phyloP scores from a whole-genome alignment of 30 jellyfish, hydroid and myxozoan genomes.

The Turritopsis rubra region DNA sequence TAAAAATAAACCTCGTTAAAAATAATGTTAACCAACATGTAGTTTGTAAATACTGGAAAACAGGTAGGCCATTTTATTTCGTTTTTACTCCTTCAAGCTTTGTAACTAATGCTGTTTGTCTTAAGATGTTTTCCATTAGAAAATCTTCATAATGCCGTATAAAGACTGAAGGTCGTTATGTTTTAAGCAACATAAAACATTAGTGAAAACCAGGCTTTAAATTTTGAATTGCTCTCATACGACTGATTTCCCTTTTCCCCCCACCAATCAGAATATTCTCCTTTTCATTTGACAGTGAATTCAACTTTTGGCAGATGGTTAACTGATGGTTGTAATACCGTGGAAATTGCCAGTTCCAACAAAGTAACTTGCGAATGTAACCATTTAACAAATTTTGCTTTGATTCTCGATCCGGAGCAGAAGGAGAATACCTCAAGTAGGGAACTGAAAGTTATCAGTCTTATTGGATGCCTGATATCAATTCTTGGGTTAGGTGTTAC shows the following conservation, averaged over 20 bases:
- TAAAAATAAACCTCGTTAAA: background rate
- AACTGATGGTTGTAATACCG: background rate
- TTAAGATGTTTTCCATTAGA: no score
- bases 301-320: background rate
- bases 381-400: constrained; percentile 7
- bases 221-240: no score
- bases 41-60: background rate
- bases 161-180: no score
- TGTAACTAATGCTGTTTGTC: background rate
- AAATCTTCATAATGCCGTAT: no score
- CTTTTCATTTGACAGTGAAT: background rate
- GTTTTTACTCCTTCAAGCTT: background rate
- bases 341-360: background rate
- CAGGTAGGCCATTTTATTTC: background rate
- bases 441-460: background rate
- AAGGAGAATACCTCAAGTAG: background rate
- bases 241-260: no score
- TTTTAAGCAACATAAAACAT: no score
- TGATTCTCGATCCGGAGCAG: constrained; percentile 2
- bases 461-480: background rate
- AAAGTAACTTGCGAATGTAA: constrained; percentile 14
- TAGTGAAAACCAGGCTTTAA: no score
- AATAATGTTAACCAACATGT: background rate
- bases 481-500: background rate
- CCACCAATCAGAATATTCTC: background rate